Evolutionary conservation across 1,140 invertebrate genomes (phyloP).

Genomic region (Ooceraea biroi): DNA sequence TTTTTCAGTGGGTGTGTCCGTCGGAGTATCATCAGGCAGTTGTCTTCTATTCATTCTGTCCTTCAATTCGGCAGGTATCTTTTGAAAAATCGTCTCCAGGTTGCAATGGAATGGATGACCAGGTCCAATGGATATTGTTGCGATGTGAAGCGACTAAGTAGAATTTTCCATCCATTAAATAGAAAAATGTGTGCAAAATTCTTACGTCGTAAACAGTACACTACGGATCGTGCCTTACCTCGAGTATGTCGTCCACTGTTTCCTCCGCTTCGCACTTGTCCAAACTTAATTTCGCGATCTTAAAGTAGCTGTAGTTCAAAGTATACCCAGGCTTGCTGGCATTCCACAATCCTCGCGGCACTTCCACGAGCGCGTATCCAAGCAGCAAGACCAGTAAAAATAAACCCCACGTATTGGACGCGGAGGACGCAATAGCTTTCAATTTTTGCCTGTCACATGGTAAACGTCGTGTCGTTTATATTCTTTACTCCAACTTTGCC

Average conservation of each 20-base stretch:
- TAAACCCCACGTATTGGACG: constrained; percentile 99
- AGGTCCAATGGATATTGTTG: constrained; percentile 89
- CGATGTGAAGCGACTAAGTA: constrained; percentile 90
- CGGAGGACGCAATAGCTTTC: constrained; percentile 98
- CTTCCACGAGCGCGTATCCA: constrained; percentile 98
- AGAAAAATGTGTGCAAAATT: background rate
- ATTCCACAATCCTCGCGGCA: constrained; percentile 96
- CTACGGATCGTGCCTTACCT: constrained; percentile 87
- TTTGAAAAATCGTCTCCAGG: constrained; percentile 95
- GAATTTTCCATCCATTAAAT: constrained; percentile 14
- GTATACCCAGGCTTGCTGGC: constrained; percentile 92
- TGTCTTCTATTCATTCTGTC: constrained; percentile 90
- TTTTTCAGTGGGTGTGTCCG: constrained; percentile 92
- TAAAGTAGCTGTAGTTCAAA: constrained; percentile 97
- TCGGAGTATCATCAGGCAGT: constrained; percentile 89
- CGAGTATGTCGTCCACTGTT: constrained; percentile 96
- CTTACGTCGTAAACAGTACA: constrained; percentile 32
- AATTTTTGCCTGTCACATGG: constrained; percentile 91
- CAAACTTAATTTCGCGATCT: constrained; percentile 98
- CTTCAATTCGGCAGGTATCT: constrained; percentile 92
- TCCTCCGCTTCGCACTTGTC: constrained; percentile 99
- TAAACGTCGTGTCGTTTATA: background rate
- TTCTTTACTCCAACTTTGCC: background rate
- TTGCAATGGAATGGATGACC: constrained; percentile 90
- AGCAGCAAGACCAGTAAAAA: constrained; percentile 97